Conservation (phyloP, 30 jellyfish, hydroid and myxozoan species). For the Mastigias papua region DNA sequence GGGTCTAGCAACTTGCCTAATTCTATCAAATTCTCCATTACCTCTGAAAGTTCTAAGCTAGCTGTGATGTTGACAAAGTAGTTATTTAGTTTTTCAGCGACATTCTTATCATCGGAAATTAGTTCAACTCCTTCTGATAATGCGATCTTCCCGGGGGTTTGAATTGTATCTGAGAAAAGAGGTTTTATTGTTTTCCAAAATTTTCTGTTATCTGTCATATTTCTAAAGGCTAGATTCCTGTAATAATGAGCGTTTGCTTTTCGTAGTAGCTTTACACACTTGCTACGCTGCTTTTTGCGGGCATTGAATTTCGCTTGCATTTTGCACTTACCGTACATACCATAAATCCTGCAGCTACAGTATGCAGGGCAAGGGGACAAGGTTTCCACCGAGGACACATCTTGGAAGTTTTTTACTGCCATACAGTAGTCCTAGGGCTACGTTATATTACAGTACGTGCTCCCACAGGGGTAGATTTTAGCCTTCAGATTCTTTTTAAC, state of each 20-base stretch:
- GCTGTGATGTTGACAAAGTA: conserved; percentile 16
- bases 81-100: neutral
- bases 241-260: conserved; percentile 10
- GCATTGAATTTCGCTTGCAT: conserved; percentile 15
- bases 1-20: conserved; percentile 21
- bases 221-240: conserved; percentile 10
- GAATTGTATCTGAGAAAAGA: neutral
- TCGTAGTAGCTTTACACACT: conserved; percentile 28
- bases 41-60: conserved; percentile 27
- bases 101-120: conserved; percentile 1
- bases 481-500: too few species aligned
- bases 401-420: too few species aligned
- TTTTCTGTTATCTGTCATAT: neutral
- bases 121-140: conserved; percentile 1
- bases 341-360: too few species aligned
- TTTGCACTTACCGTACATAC: conserved; percentile 20
- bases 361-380: too few species aligned
- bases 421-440: too few species aligned
- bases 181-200: conserved; percentile 31
- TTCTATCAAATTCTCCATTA: conserved; percentile 15
- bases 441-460: too few species aligned
- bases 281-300: conserved; percentile 38
- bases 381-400: too few species aligned
- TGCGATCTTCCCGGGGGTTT: conserved; percentile 9
- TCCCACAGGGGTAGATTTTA: too few species aligned